Percentiles rank a stretch among this genome's conserved stretches.
These are phyloP conservation scores for Erpornis zantholeuca DNA, from an alignment of 2,113 vertebrate species.

Conservation along the genomic window DNA sequence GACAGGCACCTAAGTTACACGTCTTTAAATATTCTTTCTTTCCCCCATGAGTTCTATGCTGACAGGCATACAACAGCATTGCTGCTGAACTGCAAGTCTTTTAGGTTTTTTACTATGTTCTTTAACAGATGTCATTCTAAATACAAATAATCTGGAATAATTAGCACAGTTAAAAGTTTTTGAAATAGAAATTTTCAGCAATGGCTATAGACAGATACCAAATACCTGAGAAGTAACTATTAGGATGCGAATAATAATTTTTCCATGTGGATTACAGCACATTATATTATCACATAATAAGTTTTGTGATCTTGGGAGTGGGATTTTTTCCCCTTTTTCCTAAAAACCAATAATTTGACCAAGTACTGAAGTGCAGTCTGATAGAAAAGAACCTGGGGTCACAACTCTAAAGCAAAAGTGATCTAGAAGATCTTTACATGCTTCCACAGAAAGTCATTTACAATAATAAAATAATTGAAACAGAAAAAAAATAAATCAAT, in stretches of 20 bases:
- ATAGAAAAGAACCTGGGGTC: neutral
- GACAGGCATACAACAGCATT: neutral
- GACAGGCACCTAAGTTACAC: neutral
- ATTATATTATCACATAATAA: neutral
- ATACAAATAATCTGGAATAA: neutral
- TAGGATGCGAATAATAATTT: neutral
- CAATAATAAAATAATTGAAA: neutral
- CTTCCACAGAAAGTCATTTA: neutral
- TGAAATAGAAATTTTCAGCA: neutral
- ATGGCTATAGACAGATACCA: neutral
- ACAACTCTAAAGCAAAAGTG: neutral
- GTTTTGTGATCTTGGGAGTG: neutral
- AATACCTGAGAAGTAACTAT: neutral
- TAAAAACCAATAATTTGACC: neutral
- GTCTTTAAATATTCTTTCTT: neutral
- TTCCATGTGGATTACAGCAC: neutral
- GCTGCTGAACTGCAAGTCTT: neutral
- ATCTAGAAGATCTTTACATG: neutral
- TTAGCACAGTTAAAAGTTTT: neutral
- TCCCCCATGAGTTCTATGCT: rapidly evolving
- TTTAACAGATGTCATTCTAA: neutral
- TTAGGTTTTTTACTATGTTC: rapidly evolving
- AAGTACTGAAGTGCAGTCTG: neutral
- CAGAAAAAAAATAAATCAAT: neutral
- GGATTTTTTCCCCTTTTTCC: neutral